Percentiles rank a stretch among this genome's conserved stretches.
phyloP scores from a whole-genome alignment of 2,113 vertebrate species.

The Atrichornis clamosus region DNA sequence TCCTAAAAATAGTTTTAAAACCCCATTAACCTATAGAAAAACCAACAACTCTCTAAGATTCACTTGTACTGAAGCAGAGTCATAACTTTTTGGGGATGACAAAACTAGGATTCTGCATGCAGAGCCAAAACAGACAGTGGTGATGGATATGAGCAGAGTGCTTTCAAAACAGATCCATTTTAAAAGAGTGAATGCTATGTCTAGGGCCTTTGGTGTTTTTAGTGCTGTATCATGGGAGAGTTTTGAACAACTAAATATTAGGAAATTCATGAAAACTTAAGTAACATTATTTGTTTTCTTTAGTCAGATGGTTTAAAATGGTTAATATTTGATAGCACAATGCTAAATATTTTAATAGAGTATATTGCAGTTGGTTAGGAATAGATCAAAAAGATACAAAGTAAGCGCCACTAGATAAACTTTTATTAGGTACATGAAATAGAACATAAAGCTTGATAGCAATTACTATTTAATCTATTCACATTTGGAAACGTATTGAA shows the following conservation, averaged over 20 bases:
- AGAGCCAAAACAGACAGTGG: not conserved
- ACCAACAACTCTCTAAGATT: not conserved
- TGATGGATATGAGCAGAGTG: not conserved
- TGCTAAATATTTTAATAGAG: conserved; percentile 80
- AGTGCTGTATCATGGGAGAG: not conserved
- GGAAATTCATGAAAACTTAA: conserved; percentile 68
- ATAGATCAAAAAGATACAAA: conserved; percentile 71
- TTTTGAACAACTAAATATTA: conserved; percentile 42
- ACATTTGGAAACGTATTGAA: conserved; percentile 69
- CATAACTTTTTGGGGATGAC: not conserved
- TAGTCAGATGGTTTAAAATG: conserved; percentile 63
- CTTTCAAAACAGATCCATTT: not conserved
- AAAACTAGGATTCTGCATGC: not conserved
- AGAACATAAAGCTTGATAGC: conserved; percentile 76
- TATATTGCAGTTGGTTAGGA: conserved; percentile 67
- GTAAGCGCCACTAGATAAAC: conserved; percentile 70
- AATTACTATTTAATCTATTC: conserved; percentile 76
- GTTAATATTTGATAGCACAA: conserved; percentile 76
- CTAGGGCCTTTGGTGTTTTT: not conserved
- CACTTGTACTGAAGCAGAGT: not conserved
- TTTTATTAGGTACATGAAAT: conserved; percentile 74
- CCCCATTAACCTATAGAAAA: not conserved
- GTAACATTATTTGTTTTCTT: conserved; percentile 71
- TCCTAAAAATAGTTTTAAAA: not conserved
- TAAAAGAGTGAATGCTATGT: not conserved